Conservation (phyloP, 1,140 invertebrate genomes). For the Drosophila repleta region DNA sequence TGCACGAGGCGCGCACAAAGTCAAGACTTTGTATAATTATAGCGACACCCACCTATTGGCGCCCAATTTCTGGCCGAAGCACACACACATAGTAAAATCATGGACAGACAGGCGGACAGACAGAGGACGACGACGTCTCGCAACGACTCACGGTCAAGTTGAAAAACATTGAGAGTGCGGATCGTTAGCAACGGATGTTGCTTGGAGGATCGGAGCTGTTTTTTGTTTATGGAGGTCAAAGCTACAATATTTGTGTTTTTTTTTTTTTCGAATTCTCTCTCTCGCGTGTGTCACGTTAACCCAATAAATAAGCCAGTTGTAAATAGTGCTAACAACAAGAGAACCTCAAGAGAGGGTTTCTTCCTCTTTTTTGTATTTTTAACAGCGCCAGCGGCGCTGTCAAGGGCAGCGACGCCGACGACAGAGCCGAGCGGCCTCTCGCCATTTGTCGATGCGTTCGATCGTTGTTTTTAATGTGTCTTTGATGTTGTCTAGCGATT, state of each 20-base stretch:
- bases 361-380: constrained; percentile 13
- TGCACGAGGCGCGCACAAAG: constrained; percentile 79
- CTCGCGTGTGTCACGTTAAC: constrained; percentile 74
- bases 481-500: constrained; percentile 59
- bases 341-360: constrained; percentile 21
- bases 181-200: constrained; percentile 55
- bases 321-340: constrained; percentile 13
- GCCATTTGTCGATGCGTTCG: constrained; percentile 58
- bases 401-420: constrained; percentile 33
- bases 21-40: constrained; percentile 79
- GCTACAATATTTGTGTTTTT: background rate
- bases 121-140: constrained; percentile 38
- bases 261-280: background rate
- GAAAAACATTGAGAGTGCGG: constrained; percentile 73
- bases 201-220: constrained; percentile 33
- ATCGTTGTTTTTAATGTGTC: constrained; percentile 73
- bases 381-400: constrained; percentile 16
- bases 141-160: constrained; percentile 75
- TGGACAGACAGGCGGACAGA: constrained; percentile 39
- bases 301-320: constrained; percentile 68
- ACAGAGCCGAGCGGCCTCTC: constrained; percentile 42
- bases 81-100: constrained; percentile 53
- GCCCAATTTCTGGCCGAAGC: constrained; percentile 60
- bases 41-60: constrained; percentile 80
- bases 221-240: constrained; percentile 57